Evolutionary conservation across 2,888 invertebrate species (phyloP).

Genomic region (Mystacides longicornis): DNA sequence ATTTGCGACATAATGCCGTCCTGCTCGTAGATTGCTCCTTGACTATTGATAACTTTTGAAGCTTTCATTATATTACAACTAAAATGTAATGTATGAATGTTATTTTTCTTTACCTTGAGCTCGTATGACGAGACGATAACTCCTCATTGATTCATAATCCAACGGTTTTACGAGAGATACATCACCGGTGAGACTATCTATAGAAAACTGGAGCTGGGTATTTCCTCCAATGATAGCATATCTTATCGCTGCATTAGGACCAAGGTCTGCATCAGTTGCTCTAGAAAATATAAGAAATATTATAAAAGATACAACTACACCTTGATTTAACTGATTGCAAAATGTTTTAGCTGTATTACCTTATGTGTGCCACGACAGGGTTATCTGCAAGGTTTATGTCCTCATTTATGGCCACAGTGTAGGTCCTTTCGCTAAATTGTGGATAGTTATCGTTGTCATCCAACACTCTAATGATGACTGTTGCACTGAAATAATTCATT

Average conservation of each 20-base stretch:
- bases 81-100: too few species aligned
- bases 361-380: slow-evolving; percentile 74
- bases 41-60: too few species aligned
- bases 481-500: slow-evolving; percentile 53
- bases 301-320: too few species aligned
- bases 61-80: too few species aligned
- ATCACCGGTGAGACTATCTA: slow-evolving; percentile 89
- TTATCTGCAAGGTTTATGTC: slow-evolving; percentile 79
- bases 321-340: background rate
- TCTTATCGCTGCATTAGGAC: slow-evolving; percentile 85
- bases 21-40: too few species aligned
- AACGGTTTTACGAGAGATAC: slow-evolving; percentile 79
- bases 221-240: slow-evolving; percentile 96
- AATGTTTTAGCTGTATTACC: slow-evolving; percentile 32
- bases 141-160: slow-evolving; percentile 81
- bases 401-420: slow-evolving; percentile 80
- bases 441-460: slow-evolving; percentile 94
- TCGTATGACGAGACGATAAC: slow-evolving; percentile 81
- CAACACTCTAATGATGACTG: slow-evolving; percentile 70
- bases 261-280: slow-evolving; percentile 89
- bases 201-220: slow-evolving; percentile 86
- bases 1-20: too few species aligned
- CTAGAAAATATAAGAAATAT: slow-evolving; percentile 40
- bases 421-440: slow-evolving; percentile 84
- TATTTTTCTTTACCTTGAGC: slow-evolving; percentile 66